Percentiles rank a stretch among this genome's conserved stretches.
phyloP scores from a whole-genome alignment of 1,140 invertebrate species.

The Battus philenor region DNA sequence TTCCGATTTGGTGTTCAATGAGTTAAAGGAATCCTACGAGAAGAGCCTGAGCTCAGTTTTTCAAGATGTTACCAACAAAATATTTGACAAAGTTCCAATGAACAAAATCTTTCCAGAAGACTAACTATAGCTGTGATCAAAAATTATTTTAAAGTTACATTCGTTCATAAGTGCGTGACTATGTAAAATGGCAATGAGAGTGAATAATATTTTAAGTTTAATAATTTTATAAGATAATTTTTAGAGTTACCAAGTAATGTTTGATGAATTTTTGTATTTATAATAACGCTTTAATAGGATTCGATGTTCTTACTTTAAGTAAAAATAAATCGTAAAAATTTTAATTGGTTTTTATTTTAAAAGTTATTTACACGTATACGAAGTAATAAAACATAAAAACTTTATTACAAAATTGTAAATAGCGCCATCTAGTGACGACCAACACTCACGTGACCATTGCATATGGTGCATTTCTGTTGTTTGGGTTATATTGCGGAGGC shows the following conservation, averaged over 20 bases:
- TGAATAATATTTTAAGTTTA: slow-evolving; percentile 1
- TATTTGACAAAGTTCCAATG: slow-evolving; percentile 80
- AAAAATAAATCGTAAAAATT: neutral
- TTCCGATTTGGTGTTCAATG: slow-evolving; percentile 80
- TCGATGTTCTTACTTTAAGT: slow-evolving; percentile 6
- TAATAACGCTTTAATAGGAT: slow-evolving; percentile 13
- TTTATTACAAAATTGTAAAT: no score
- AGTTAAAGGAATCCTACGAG: slow-evolving; percentile 79
- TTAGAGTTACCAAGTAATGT: slow-evolving; percentile 3
- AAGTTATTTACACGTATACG: no score
- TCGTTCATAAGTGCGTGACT: slow-evolving; percentile 11
- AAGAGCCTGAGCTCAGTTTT: slow-evolving; percentile 79
- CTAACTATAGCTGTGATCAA: slow-evolving; percentile 29
- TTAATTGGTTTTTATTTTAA: slow-evolving; percentile 1
- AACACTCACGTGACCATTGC: slow-evolving; percentile 17
- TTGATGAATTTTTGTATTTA: slow-evolving; percentile 14
- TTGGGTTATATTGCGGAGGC: slow-evolving; percentile 10
- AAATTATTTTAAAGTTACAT: no score
- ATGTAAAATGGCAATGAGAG: neutral
- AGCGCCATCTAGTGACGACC: slow-evolving; percentile 21
- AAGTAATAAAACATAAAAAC: no score
- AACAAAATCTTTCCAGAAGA: slow-evolving; percentile 78
- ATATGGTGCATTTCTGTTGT: slow-evolving; percentile 15
- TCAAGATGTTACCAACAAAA: slow-evolving; percentile 77
- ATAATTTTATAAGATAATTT: slow-evolving; percentile 1